These are phyloP conservation scores for Isoperla grammatica DNA, from an alignment of 2,888 invertebrate species.

Conservation along the genomic window DNA sequence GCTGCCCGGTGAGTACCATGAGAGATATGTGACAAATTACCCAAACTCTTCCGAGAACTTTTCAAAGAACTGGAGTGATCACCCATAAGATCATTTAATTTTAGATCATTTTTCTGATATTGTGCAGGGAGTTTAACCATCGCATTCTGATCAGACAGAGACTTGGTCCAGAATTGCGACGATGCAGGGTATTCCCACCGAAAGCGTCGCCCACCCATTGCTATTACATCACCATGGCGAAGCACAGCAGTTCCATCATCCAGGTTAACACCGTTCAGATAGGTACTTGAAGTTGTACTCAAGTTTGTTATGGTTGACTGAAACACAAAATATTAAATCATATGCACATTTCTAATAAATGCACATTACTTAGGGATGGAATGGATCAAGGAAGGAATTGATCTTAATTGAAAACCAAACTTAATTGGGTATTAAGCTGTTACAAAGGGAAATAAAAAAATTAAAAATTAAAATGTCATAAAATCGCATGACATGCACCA, in stretches of 20 bases:
- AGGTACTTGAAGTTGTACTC: neutral
- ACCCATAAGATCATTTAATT: neutral
- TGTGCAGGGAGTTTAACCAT: neutral
- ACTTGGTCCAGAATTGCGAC: neutral
- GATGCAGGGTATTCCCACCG: slow-evolving; percentile 4
- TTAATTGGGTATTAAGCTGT: too few species aligned
- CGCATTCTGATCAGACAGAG: neutral
- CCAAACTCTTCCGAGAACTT: too few species aligned
- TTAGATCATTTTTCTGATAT: neutral
- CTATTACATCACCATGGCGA: neutral
- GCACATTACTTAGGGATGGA: too few species aligned
- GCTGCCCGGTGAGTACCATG: too few species aligned
- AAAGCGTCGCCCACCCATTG: neutral
- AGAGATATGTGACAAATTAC: too few species aligned
- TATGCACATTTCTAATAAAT: too few species aligned
- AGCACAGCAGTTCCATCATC: neutral
- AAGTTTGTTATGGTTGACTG: neutral
- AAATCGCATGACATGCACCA: too few species aligned
- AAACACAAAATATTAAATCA: neutral
- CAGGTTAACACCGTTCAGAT: neutral
- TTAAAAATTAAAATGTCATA: neutral
- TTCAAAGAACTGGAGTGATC: neutral
- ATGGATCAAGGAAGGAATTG: too few species aligned
- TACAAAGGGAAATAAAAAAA: neutral
- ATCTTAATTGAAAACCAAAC: too few species aligned